Evolutionary conservation across 2,113 vertebrate genomes (phyloP).

Genomic region (Atlantisia rogersi): DNA sequence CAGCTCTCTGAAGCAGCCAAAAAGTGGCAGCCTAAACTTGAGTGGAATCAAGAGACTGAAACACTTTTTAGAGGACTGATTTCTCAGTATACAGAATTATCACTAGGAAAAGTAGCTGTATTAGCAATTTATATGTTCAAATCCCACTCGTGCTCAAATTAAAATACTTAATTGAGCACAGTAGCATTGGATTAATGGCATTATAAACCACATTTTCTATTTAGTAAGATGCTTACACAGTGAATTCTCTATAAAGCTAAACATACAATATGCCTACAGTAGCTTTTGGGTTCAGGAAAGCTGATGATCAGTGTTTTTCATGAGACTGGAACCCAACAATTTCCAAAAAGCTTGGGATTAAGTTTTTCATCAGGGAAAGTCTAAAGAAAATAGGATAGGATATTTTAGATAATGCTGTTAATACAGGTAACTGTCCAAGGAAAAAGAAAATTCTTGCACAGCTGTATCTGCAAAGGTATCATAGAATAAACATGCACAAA

Average conservation of each 20-base stretch:
- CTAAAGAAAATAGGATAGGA: neutral
- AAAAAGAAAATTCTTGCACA: neutral
- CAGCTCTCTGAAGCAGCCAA: neutral
- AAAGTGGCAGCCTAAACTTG: neutral
- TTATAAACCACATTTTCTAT: neutral
- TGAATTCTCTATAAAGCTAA: neutral
- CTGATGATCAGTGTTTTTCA: neutral
- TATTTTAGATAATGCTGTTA: neutral
- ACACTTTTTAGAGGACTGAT: neutral
- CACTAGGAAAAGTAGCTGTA: neutral
- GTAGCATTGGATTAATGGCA: neutral
- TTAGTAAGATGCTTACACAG: neutral
- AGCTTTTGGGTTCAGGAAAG: neutral
- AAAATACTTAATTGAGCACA: neutral
- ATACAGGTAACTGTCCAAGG: neutral
- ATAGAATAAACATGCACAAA: neutral
- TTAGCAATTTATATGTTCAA: neutral
- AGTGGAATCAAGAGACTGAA: neutral
- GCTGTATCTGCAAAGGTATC: neutral
- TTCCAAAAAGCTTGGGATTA: neutral
- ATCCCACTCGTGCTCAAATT: neutral
- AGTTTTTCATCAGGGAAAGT: neutral
- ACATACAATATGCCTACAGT: neutral
- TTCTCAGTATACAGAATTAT: neutral
- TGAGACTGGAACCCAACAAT: neutral